Evolutionary conservation across 2,113 vertebrate species (phyloP).

Genomic region (Sylvietta virens): DNA sequence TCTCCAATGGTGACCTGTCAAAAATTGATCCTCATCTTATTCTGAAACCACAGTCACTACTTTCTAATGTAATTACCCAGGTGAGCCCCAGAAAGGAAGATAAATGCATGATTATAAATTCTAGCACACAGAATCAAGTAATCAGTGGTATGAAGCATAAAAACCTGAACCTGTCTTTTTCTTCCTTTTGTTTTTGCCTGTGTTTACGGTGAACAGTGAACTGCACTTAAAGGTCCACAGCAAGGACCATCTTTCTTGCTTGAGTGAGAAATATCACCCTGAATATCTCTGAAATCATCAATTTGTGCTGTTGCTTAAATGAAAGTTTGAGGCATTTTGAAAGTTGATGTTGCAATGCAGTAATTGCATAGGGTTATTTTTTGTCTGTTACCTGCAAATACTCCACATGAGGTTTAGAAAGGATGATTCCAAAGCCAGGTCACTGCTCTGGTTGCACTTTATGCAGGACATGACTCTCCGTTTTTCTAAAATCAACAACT

Average conservation of each 20-base stretch:
- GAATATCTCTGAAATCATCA: neutral
- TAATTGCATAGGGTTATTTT: neutral
- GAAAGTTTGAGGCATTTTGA: neutral
- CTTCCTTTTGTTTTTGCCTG: neutral
- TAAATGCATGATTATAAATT: constrained; percentile 67
- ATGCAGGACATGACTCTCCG: neutral
- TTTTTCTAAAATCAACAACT: neutral
- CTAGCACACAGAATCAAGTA: constrained; percentile 67
- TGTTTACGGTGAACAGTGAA: neutral
- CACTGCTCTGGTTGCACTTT: neutral
- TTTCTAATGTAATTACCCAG: constrained; percentile 76
- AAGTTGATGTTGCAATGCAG: neutral
- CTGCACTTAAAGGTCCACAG: neutral
- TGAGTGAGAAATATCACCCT: neutral
- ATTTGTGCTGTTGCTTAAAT: neutral
- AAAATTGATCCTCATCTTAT: constrained; percentile 48
- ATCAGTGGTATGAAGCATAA: constrained; percentile 69
- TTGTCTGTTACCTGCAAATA: neutral
- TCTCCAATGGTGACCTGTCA: constrained; percentile 26
- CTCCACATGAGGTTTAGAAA: neutral
- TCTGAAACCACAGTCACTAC: constrained; percentile 57
- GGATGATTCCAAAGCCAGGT: neutral
- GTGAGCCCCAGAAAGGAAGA: constrained; percentile 55
- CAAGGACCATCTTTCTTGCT: neutral
- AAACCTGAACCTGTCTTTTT: constrained; percentile 25